Percentiles rank a stretch among this genome's conserved stretches.
These are phyloP conservation scores for Hystrix cristata DNA, from an alignment of 2,113 vertebrate species.

Conservation along the genomic window DNA sequence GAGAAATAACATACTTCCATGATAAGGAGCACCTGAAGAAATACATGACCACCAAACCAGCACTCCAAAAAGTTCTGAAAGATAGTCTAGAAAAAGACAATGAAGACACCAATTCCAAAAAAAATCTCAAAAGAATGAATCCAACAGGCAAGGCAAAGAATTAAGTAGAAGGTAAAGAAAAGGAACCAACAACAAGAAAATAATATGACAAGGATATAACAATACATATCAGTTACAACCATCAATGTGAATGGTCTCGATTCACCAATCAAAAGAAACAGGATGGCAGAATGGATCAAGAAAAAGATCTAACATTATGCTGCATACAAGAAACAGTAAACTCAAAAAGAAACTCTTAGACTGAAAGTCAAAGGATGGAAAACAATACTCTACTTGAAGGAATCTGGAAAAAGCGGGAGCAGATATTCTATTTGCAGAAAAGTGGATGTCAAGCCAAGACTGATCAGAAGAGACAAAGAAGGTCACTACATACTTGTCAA, in stretches of 20 bases:
- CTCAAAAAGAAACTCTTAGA: neutral
- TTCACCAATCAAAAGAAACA: neutral
- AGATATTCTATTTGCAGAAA: neutral
- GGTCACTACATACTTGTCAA: neutral
- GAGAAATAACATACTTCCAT: neutral
- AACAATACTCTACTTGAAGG: neutral
- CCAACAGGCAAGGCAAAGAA: neutral
- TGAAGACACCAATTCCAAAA: neutral
- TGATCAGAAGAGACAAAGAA: neutral
- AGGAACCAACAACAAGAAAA: neutral
- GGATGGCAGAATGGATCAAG: neutral
- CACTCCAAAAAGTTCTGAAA: neutral
- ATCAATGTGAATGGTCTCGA: neutral
- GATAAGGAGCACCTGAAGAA: neutral
- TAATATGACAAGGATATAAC: neutral
- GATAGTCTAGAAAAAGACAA: neutral
- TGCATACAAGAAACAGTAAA: neutral
- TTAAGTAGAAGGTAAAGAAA: neutral
- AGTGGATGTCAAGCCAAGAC: neutral
- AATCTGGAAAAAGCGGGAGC: neutral
- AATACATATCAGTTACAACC: neutral
- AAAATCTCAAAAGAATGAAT: neutral
- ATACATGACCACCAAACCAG: neutral
- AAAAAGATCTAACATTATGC: neutral
- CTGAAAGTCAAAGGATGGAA: neutral